Conservation (phyloP, 2,888 invertebrate species). For the Sabellastarte sp. region DNA sequence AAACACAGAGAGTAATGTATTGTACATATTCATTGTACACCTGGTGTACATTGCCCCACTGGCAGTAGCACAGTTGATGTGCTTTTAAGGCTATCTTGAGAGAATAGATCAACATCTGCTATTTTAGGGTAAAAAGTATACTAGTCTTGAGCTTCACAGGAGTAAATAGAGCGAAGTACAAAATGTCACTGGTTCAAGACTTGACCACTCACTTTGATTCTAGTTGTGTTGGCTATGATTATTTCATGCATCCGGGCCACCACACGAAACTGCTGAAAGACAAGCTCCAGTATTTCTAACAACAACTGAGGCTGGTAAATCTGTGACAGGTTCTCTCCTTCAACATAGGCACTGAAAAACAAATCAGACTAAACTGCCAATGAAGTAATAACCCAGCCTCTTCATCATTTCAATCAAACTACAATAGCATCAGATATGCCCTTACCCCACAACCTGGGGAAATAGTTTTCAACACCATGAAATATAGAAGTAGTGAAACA, state of each 20-base stretch:
- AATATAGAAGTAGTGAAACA: no score
- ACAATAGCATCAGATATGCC: neutral
- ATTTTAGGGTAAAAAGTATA: neutral
- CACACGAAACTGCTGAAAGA: constrained; percentile 80
- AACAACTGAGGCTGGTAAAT: constrained; percentile 54
- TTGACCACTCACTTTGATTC: constrained; percentile 34
- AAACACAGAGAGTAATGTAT: no score
- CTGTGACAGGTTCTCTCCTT: constrained; percentile 48
- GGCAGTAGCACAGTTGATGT: no score
- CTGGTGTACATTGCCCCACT: no score
- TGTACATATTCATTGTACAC: no score
- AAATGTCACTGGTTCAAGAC: no score
- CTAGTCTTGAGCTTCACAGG: neutral
- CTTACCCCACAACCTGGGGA: no score
- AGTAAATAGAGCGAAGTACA: neutral
- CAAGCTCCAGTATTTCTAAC: constrained; percentile 69
- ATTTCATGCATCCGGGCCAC: constrained; percentile 76
- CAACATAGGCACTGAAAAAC: constrained; percentile 40
- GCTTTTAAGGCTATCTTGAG: no score
- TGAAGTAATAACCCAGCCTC: neutral
- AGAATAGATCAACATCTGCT: neutral
- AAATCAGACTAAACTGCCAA: neutral
- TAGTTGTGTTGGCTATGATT: constrained; percentile 63
- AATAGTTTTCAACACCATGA: no score
- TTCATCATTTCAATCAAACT: neutral